These are phyloP conservation scores for Cyphomyrmex costatus DNA, from an alignment of 1,140 invertebrate species.

Conservation along the genomic window DNA sequence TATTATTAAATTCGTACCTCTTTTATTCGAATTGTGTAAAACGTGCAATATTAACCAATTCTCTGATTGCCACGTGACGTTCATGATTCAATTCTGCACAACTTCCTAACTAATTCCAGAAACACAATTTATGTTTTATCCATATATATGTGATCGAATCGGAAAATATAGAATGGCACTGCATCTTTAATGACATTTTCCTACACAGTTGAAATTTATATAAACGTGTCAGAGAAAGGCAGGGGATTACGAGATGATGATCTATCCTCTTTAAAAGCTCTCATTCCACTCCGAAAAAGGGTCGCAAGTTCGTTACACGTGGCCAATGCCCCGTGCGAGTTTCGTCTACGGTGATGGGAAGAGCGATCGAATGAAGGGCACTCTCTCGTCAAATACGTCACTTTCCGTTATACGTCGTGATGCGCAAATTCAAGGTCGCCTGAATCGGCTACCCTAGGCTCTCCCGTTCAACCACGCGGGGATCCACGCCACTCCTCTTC, in stretches of 20 bases:
- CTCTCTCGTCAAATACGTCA: neutral
- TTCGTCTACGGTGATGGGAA: neutral
- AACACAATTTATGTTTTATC: neutral
- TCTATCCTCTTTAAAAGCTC: constrained; percentile 57
- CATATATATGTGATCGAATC: neutral
- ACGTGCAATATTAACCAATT: constrained; percentile 2
- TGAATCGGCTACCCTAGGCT: neutral
- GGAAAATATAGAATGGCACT: neutral
- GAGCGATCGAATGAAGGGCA: neutral
- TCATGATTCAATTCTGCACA: constrained; percentile 1
- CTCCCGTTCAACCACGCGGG: no score
- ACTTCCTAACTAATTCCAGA: neutral
- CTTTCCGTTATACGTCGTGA: neutral
- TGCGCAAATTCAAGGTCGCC: constrained; percentile 38
- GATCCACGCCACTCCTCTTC: neutral
- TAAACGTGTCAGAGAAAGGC: no score
- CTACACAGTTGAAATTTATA: neutral
- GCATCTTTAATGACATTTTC: neutral
- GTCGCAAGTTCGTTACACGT: constrained; percentile 46
- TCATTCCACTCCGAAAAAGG: constrained; percentile 35
- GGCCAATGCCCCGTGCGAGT: neutral
- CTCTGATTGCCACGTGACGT: neutral
- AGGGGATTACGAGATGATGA: neutral
- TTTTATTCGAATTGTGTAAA: neutral
- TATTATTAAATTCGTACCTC: no score